Evolutionary conservation across 2,888 invertebrate species (phyloP), one percentile per base, ranked within the genome.

Genomic region (Cactoblastis cactorum): DNA sequence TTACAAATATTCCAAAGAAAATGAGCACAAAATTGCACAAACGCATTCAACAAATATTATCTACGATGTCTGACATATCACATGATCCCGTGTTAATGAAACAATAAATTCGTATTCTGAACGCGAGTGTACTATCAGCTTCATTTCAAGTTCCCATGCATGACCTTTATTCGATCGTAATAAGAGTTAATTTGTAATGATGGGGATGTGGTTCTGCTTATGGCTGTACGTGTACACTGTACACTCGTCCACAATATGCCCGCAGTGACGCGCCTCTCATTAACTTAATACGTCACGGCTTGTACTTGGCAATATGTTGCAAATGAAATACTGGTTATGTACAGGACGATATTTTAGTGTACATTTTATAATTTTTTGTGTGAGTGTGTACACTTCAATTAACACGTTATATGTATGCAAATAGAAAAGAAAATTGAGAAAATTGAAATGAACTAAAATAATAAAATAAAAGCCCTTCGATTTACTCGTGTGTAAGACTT

Each of bases 221-320:
- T 28, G 28, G 9, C 8, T 28, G 56, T 65, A 57, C 55, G 55
- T 53, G 28, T 28, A 28, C 53, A 56, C 63, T n/a, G 55, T 57
- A 56, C 53, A 56, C 63, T 61, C 64, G 61, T 54, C 53, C 56
- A 54, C 54, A 70, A 72, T 71, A 69, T 64, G 67, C 73, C 77
- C 74, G 45, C 28, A 67, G 71, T 76, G 79, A 78, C 81, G 71
- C 76, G 71, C 79, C 77, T 74, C 84, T 86, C 85, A 84, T 86
- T 84, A 85, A 80, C 81, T 85, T 84, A 84, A 86, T 87, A 83
- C 70, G 78, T 74, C 77, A 78, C 74, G 77, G 75, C 79, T 74
- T 77, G 76, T 78, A 77, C 80, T 77, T 65, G 67, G 77, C 75
- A 80, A 82, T 83, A 82, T 80, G 71, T 69, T 65, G 67, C 67